Base-by-base conservation (phyloP, 2,113 vertebrate genomes). In the Psilopsiagon aymara region DNA sequence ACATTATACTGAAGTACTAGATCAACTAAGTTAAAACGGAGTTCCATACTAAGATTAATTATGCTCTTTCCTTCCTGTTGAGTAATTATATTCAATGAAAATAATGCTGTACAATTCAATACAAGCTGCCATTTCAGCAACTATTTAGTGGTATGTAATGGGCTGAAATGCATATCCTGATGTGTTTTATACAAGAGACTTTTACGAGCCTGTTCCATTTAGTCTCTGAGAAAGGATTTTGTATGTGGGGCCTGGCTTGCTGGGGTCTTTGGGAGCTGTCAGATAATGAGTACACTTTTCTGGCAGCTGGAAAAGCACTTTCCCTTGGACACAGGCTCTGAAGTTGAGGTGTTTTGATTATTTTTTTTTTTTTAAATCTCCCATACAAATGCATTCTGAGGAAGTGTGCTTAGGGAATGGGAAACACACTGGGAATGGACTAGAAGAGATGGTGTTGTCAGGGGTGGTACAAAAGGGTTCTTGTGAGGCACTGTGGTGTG, bases 31-130 rank as follows among this genome's bases (percentile, higher is more conserved):
- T 91, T 86, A 93, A 92, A 91, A 94, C 88, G 59, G 73, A 92
- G n/a, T 79, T 88, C 64, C 76, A 57, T 39, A 44, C 13, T 60
- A 90, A 79, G 85, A 90, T 96, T 95, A 92, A 96, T 93, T 93
- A 92, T 88, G 47, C 33, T 64, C 43, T 60, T 16, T 70, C 31
- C 57, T 94, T 96, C 84, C 82, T 77, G 51, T 69, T 78, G 80
- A 83, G 55, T 87, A 90, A 96, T 85, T 86, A 71, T 13, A 14
- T 20, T 84, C 69, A 78, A 73, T 78, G 88, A 92, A 95, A 92
- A 41, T 53, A 23, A 47, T 37, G 90, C 68, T 0, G 6, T 25
- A n/a, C n/a, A 69, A 60, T 31, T 93, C 67, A 49, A 60, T 46
- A 33, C 28, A 88, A 95, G 23, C 37, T 60, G 60, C 55, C 52